Conservation (phyloP, 2,113 vertebrate species). For the Etheostoma spectabile region DNA sequence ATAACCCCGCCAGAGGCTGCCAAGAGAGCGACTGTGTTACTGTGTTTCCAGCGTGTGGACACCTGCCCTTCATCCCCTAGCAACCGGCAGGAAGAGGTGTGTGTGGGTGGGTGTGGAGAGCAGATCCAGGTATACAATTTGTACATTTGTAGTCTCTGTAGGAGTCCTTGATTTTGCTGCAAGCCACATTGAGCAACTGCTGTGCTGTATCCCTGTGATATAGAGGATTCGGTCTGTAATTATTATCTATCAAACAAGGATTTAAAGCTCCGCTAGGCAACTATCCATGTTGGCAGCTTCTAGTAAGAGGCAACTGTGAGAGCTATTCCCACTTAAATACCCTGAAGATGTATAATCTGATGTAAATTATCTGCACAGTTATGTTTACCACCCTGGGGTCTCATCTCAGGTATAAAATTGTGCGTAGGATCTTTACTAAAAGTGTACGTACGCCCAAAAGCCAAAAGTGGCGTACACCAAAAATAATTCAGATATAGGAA, state of each 20-base stretch:
- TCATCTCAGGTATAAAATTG: too few relatives aligned
- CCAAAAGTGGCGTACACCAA: too few relatives aligned
- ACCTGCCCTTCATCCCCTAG: slow-evolving; percentile 43
- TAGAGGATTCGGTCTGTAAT: slow-evolving; percentile 52
- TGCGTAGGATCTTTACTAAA: too few relatives aligned
- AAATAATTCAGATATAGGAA: too few relatives aligned
- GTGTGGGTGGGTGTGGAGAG: slow-evolving; percentile 2
- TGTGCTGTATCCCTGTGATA: slow-evolving; percentile 43
- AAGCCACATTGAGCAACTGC: slow-evolving; percentile 45
- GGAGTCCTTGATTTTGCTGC: slow-evolving; percentile 45
- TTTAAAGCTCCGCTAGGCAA: slow-evolving; percentile 39
- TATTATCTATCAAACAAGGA: slow-evolving; percentile 56
- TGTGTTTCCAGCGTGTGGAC: slow-evolving; percentile 34
- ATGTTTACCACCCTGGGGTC: background rate
- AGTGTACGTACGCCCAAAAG: too few relatives aligned
- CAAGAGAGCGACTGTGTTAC: background rate
- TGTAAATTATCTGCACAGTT: background rate
- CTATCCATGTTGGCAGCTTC: slow-evolving; percentile 52
- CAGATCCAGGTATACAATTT: slow-evolving; percentile 8
- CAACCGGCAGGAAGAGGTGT: slow-evolving; percentile 16
- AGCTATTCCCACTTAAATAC: slow-evolving; percentile 13
- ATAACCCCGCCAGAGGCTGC: slow-evolving; percentile 61
- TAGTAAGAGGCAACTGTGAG: background rate
- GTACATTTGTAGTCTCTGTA: slow-evolving; percentile 39
- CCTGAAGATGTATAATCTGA: slow-evolving; percentile 28